Base-by-base conservation (phyloP, 1,140 invertebrate genomes). In the Formica selysi region DNA sequence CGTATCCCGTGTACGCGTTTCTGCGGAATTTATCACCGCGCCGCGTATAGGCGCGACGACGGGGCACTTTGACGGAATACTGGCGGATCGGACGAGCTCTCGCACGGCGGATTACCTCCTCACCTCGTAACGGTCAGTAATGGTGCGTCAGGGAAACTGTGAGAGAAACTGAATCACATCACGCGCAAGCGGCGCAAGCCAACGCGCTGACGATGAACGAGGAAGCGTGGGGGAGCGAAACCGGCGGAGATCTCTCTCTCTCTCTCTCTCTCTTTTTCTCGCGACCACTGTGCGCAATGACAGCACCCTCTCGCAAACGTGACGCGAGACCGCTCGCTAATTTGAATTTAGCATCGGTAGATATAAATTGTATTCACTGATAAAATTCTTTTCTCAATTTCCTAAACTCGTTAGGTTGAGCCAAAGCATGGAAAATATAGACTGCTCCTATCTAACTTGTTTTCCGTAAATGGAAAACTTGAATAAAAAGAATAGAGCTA, bases 121-220 rank as follows among this genome's bases (percentile, higher is more conserved):
- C 86, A 80, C 79, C 61, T 51, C 65, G 86, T 80, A 87, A 87
- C 64, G 76, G 16, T 19, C 16, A 16, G 48, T 6, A 51, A 51
- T 51, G 48, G 59, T 61, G 76, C 88, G 65, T 81, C 74, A 8
- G 76, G 64, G 64, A 80, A 79, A 90, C 89, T 89, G 65, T 86
- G 70, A 16, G 76, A 76, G 64, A 76, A 84, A 90, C 89, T 89
- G 88, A 89, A 76, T 90, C 74, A 41, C 59, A 78, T 76, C 68
- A 76, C 61, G 59, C 36, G 86, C 78, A 51, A 81, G 51, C 16
- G 57, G 59, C 36, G 86, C 78, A 51, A 81, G 51, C 16, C 68
- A 73, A n/a, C 36, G 68, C 68, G 79, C 36, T 54, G 54, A 57
- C 51, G 62, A 29, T 54, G 13, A 11, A 8, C 11, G 36, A 65